phyloP scores from a whole-genome alignment of 2,888 invertebrate genomes.

The Mythimna impura region DNA sequence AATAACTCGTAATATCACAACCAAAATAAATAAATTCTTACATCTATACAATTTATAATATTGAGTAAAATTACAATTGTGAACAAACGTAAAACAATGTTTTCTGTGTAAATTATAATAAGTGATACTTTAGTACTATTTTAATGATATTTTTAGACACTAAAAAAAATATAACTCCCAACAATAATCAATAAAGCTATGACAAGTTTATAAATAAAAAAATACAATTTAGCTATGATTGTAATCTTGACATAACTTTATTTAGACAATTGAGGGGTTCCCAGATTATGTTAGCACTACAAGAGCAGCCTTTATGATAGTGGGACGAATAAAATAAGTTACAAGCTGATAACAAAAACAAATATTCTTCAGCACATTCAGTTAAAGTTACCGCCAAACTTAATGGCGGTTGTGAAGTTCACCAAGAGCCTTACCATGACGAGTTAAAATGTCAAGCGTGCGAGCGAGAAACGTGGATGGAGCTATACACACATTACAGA shows the following conservation, averaged over 20 bases:
- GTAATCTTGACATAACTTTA: slow-evolving; percentile 13
- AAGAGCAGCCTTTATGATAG: background rate
- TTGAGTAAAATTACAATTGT: slow-evolving; percentile 50
- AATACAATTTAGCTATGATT: slow-evolving; percentile 16
- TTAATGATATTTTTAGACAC: too few species aligned
- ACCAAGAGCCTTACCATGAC: too few species aligned
- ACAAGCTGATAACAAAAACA: slow-evolving; percentile 29
- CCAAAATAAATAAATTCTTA: slow-evolving; percentile 67
- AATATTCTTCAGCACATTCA: slow-evolving; percentile 27
- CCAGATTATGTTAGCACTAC: background rate
- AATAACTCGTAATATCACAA: slow-evolving; percentile 65
- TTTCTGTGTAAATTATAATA: slow-evolving; percentile 44
- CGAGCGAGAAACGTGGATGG: too few species aligned
- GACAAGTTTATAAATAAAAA: slow-evolving; percentile 27
- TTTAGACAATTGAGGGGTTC: background rate
- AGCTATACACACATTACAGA: too few species aligned
- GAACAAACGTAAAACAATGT: slow-evolving; percentile 53
- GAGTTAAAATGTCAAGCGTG: background rate
- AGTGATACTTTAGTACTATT: background rate
- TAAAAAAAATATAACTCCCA: background rate
- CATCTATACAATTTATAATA: slow-evolving; percentile 49
- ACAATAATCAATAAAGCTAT: slow-evolving; percentile 13
- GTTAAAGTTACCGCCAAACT: background rate
- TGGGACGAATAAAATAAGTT: slow-evolving; percentile 3
- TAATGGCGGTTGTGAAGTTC: background rate